Evolutionary conservation across 2,113 vertebrate genomes (phyloP), one percentile per base, ranked within the genome.

Genomic region (Myodes glareolus): DNA sequence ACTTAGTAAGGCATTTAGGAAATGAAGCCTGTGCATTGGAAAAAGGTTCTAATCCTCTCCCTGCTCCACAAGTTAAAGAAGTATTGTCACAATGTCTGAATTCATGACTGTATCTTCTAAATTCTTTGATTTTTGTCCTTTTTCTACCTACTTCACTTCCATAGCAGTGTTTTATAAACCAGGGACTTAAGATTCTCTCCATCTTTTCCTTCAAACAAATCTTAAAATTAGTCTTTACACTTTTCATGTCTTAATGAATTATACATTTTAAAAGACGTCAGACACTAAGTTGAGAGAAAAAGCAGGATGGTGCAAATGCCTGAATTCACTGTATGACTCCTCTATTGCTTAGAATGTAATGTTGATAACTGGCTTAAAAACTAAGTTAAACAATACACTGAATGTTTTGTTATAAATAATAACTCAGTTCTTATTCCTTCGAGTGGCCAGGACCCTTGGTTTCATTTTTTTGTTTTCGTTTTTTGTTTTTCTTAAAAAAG

Each of bases 121-220:
- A 23, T 81, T 92, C 58, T 42, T 77, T 13, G 23, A 90, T 27
- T 90, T 77, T 39, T 92, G 33, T n/a, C 65, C 21, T 58, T 86
- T 86, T 86, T 75, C 72, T 91, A 81, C 11, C 67, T 90, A 94
- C 31, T 17, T 95, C 29, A 78, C 45, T 80, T 94, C 7, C 31
- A 47, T 42, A 82, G 75, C 31, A 90, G 47, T 7, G 27, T 86
- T 90, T 80, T 81, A 76, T 11, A 94, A 67, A 87, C 52, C 39
- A 93, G 39, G 84, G 61, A 21, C 63, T 70, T 88, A 58, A 82
- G 50, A 31, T 33, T 52, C 72, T 77, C 58, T 70, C 67, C 63
- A 36, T 72, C n/a, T 81, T 39, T 87, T 80, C 55, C 45, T 92
- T 77, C 61, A 68, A 55, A 92, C 19, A 93, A 90, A 1, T 29